phyloP scores from a whole-genome alignment of 2,888 invertebrate species.

The Megalurothrips usitatus region DNA sequence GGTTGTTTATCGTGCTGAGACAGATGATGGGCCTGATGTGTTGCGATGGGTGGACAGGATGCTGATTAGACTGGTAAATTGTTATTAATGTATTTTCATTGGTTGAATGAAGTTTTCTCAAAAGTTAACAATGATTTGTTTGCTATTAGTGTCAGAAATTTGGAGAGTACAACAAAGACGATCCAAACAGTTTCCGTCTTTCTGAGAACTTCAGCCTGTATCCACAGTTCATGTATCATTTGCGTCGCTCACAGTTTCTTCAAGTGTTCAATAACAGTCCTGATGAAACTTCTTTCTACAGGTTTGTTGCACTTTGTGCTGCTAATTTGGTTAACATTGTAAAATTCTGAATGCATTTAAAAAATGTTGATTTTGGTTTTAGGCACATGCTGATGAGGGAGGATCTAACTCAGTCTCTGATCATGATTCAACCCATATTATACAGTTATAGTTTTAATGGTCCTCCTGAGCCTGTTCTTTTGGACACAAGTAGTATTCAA shows the following conservation, averaged over 20 bases:
- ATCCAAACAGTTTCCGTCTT: slow-evolving; percentile 92
- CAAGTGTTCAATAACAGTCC: slow-evolving; percentile 99
- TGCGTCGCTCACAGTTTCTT: slow-evolving; percentile 95
- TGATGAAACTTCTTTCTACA: slow-evolving; percentile 98
- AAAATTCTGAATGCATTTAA: slow-evolving; percentile 28
- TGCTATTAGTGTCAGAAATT: slow-evolving; percentile 90
- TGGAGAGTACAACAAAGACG: slow-evolving; percentile 96
- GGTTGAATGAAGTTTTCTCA: neutral
- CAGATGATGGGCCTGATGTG: slow-evolving; percentile 94
- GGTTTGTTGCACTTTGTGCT: slow-evolving; percentile 50
- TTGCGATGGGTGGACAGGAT: slow-evolving; percentile 97
- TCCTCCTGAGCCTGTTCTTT: slow-evolving; percentile 92
- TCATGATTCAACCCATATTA: slow-evolving; percentile 99
- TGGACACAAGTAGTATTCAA: slow-evolving; percentile 97
- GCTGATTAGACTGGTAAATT: slow-evolving; percentile 83
- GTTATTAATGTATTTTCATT: slow-evolving; percentile 16
- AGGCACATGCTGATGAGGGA: slow-evolving; percentile 97
- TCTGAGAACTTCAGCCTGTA: slow-evolving; percentile 96
- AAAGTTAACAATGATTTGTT: slow-evolving; percentile 31
- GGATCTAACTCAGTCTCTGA: slow-evolving; percentile 92
- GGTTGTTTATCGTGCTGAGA: slow-evolving; percentile 93
- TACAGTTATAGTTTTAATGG: slow-evolving; percentile 98
- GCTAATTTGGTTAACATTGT: neutral
- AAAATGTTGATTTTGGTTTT: slow-evolving; percentile 37
- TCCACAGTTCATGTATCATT: slow-evolving; percentile 99